Evolutionary conservation across 2,113 vertebrate species (phyloP).

Genomic region (Aspiorhynchus laticeps): DNA sequence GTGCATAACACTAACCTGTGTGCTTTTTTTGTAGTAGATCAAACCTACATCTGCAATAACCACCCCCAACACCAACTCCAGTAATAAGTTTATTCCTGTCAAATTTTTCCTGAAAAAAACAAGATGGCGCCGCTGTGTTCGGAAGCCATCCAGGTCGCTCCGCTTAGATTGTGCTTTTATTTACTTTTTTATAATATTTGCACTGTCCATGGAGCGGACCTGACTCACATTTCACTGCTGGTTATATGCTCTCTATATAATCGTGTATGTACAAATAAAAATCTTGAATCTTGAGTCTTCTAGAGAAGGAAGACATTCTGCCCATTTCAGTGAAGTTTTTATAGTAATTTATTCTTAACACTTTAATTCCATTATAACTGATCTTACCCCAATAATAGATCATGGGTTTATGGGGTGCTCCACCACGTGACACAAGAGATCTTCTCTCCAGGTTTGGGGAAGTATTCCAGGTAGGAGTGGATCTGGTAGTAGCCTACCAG

Average conservation of each 20-base stretch:
- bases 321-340: too few relatives aligned
- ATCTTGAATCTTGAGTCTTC: too few relatives aligned
- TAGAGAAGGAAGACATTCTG: not conserved
- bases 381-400: constrained; percentile 47
- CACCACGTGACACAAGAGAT: constrained; percentile 51
- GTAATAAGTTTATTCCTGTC: constrained; percentile 33
- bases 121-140: too few relatives aligned
- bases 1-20: constrained; percentile 1
- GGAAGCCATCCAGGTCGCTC: too few relatives aligned
- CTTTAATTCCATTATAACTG: not conserved
- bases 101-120: too few relatives aligned
- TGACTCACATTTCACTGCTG: too few relatives aligned
- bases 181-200: too few relatives aligned
- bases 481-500: constrained; percentile 53
- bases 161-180: too few relatives aligned
- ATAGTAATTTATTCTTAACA: not conserved
- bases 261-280: too few relatives aligned
- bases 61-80: constrained; percentile 29
- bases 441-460: constrained; percentile 51
- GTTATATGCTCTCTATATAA: too few relatives aligned
- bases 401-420: constrained; percentile 34
- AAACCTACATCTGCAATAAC: constrained; percentile 34
- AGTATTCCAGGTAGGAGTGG: constrained; percentile 56
- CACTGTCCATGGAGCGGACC: too few relatives aligned
- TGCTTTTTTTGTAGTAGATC: constrained; percentile 44